A percentile compares a stretch with the other conserved stretches of the same genome.
These are phyloP conservation scores for Turritopsis rubra DNA, from an alignment of 30 jellyfish, hydroid and myxozoan genomes.

Conservation along the genomic window DNA sequence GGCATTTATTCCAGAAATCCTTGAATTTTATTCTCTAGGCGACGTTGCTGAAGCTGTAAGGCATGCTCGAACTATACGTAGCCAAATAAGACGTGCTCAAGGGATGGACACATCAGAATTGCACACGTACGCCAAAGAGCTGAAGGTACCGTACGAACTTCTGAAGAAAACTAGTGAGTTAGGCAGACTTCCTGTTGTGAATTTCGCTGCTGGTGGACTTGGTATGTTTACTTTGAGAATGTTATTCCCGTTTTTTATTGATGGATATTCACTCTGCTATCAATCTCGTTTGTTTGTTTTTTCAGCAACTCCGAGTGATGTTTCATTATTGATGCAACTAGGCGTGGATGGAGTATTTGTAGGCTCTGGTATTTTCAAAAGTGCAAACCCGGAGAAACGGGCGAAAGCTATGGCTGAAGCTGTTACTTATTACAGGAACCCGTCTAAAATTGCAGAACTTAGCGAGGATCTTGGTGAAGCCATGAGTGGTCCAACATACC, in stretches of 20 bases:
- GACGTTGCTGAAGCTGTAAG: conserved; percentile 95
- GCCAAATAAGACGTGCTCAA: conserved; percentile 62
- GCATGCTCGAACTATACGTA: conserved; percentile 90
- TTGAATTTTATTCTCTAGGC: conserved; percentile 41
- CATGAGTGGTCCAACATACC: conserved; percentile 80
- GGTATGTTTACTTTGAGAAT: conserved; percentile 39
- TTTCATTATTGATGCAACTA: conserved; percentile 77
- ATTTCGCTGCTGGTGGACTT: conserved; percentile 95
- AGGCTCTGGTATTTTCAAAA: conserved; percentile 96
- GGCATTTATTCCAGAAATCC: too few species aligned
- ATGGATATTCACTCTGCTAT: background rate
- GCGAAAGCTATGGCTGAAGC: conserved; percentile 96
- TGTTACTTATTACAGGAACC: conserved; percentile 71
- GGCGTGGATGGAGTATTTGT: conserved; percentile 97
- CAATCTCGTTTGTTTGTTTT: background rate
- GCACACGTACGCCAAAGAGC: conserved; percentile 79
- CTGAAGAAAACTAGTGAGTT: conserved; percentile 71
- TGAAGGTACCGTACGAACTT: conserved; percentile 71
- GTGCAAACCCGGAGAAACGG: conserved; percentile 79
- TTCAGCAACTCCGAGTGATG: conserved; percentile 89
- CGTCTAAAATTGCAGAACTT: conserved; percentile 75
- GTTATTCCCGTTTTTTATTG: background rate
- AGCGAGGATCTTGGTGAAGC: conserved; percentile 95
- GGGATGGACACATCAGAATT: conserved; percentile 71
- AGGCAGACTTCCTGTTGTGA: conserved; percentile 94